phyloP scores from a whole-genome alignment of 1,140 invertebrate species.

The Psix sp. region DNA sequence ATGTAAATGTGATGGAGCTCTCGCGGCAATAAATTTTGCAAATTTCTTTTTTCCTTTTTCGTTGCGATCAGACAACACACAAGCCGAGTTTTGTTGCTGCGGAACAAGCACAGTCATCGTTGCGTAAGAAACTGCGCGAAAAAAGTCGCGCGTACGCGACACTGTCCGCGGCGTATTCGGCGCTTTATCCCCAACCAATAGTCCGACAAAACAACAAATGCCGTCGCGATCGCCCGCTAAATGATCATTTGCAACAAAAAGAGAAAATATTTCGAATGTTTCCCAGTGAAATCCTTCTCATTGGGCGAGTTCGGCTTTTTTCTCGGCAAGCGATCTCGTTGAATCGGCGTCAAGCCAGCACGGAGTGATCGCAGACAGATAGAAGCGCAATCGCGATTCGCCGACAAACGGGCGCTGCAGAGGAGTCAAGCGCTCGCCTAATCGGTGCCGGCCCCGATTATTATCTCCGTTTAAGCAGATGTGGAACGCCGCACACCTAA shows the following conservation, averaged over 20 bases:
- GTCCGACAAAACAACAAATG: slow-evolving; percentile 14
- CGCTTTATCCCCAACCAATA: slow-evolving; percentile 11
- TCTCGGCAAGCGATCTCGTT: slow-evolving; percentile 30
- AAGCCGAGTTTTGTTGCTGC: slow-evolving; percentile 25
- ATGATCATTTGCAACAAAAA: slow-evolving; percentile 45
- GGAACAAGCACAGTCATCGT: slow-evolving; percentile 23
- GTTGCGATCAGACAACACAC: slow-evolving; percentile 26
- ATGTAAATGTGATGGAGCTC: slow-evolving; percentile 73
- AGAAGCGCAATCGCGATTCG: slow-evolving; percentile 57
- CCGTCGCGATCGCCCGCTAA: slow-evolving; percentile 14
- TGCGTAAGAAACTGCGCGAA: slow-evolving; percentile 30
- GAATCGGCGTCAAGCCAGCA: slow-evolving; percentile 50
- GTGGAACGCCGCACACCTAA: slow-evolving; percentile 56
- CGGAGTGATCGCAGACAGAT: slow-evolving; percentile 56
- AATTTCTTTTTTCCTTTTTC: slow-evolving; percentile 49
- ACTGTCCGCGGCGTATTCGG: too few species aligned
- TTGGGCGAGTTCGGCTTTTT: slow-evolving; percentile 12
- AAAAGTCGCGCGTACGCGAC: too few species aligned
- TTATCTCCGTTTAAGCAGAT: slow-evolving; percentile 62
- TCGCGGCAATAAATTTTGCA: slow-evolving; percentile 71
- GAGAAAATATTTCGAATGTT: slow-evolving; percentile 45
- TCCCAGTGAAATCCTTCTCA: slow-evolving; percentile 8
- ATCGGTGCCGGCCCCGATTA: slow-evolving; percentile 59
- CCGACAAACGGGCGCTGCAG: slow-evolving; percentile 56
- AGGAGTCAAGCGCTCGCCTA: slow-evolving; percentile 47